Base-by-base conservation (phyloP, 2,797 vertebrate genomes). In the Taenioides sp. region DNA sequence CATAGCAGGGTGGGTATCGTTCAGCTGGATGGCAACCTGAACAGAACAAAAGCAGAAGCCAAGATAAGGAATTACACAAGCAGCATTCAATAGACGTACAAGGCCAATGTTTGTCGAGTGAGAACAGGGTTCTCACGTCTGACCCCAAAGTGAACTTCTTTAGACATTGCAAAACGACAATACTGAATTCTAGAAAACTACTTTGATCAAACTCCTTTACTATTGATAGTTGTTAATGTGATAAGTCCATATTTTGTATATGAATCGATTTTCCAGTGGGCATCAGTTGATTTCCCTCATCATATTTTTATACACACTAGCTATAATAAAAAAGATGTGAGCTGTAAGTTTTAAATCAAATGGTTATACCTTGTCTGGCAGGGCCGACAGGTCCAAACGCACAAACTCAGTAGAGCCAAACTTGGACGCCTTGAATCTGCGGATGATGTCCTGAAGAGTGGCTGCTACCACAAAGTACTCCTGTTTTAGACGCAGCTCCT, bases 381-480 rank as follows among this genome's bases (percentile, higher is more conserved):
- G 47, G 28, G 47, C 11, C 1, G 65, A 66, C 23, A 66, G 25
- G 25, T 66, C 65, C 47, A 66, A 96, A 80, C 90, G 90, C 22
- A 96, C 92, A 0, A 98, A 98, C 2, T 77, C 81, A 0, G 92
- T 78, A 0, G 72, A 71, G 25, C 91, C 94, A 4, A 90, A 94
- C 84, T 96, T 98, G 7, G 95, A 95, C 0, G 96, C 96, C 89
- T 98, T 99, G 92, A 96, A 99, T 52, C 98, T 95, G 1, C 97
- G 95, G 75, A 98, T 96, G 90, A 99, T 94, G 86, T 99, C 98
- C 82, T 98, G 98, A 25, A 98, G 92, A 49, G 98, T 98, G 16
- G 97, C 96, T 0, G 98, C 97, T 79, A 99, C 97, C 0, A 97
- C 96, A 0, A 98, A 99, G 78, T 98, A 98, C 76, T 99, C 97